phyloP scores from a whole-genome alignment of 2,113 vertebrate genomes.

The Xyliphius kryptos region DNA sequence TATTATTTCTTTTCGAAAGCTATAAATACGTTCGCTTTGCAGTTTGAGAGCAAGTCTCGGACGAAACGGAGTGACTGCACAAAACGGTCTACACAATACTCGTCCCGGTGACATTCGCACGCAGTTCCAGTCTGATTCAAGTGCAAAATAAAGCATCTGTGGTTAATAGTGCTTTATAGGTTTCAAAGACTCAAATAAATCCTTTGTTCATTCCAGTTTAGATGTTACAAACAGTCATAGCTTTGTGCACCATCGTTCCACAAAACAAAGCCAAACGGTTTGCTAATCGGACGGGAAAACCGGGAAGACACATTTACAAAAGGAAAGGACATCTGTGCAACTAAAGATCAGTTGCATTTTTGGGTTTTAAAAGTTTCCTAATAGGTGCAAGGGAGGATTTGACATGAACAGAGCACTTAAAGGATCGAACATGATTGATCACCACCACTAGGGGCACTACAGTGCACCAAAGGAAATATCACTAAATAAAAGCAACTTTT shows the following conservation, averaged over 20 bases:
- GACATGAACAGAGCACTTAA: too few relatives aligned
- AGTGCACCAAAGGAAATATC: too few relatives aligned
- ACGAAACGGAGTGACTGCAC: constrained; percentile 3
- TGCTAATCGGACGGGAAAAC: not conserved
- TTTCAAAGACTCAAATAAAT: constrained; percentile 7
- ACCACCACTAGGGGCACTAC: too few relatives aligned
- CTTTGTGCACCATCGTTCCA: not conserved
- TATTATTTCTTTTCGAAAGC: constrained; percentile 31
- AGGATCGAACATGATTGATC: too few relatives aligned
- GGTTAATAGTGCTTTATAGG: constrained; percentile 8
- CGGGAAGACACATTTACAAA: not conserved
- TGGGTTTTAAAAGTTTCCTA: too few relatives aligned
- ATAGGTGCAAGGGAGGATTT: too few relatives aligned
- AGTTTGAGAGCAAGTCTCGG: constrained; percentile 17
- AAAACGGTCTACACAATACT: constrained; percentile 14
- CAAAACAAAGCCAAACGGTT: not conserved
- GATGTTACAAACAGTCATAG: not conserved
- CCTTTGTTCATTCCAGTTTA: constrained; percentile 10
- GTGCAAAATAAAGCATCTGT: constrained; percentile 27
- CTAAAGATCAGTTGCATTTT: too few relatives aligned
- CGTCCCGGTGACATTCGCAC: constrained; percentile 38
- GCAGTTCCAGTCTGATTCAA: constrained; percentile 33
- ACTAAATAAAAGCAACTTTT: too few relatives aligned
- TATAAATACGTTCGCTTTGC: constrained; percentile 37
- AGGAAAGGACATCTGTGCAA: too few relatives aligned